These are phyloP conservation scores for Scaptodrosophila lebanonensis DNA, from an alignment of 1,140 invertebrate species.

Conservation along the genomic window DNA sequence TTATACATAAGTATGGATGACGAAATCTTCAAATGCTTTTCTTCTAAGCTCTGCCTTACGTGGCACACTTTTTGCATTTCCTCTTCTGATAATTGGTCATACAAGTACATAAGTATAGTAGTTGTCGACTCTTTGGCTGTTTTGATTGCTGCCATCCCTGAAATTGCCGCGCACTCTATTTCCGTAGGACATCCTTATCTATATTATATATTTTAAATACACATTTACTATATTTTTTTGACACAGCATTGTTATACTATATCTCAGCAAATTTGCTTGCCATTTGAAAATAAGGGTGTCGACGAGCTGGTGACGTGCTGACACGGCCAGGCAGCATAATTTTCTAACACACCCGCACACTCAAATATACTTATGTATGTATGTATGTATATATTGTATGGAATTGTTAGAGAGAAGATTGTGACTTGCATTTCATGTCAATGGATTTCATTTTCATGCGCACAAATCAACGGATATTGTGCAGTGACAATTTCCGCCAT, in stretches of 20 bases:
- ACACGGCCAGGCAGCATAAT: slow-evolving; percentile 15
- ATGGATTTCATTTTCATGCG: slow-evolving; percentile 64
- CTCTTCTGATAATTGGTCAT: slow-evolving; percentile 57
- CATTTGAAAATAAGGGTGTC: not conserved
- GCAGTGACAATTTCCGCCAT: slow-evolving; percentile 65
- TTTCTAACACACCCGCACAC: not conserved
- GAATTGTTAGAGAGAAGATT: too few species aligned
- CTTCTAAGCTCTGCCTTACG: not conserved
- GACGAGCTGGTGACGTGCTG: slow-evolving; percentile 22
- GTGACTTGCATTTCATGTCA: slow-evolving; percentile 62
- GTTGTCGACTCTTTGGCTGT: not conserved
- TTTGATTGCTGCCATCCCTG: not conserved
- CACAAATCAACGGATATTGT: slow-evolving; percentile 74
- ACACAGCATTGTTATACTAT: too few species aligned
- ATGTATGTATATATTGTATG: too few species aligned
- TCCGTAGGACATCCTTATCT: slow-evolving; percentile 18
- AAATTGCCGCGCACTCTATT: slow-evolving; percentile 1
- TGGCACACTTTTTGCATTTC: slow-evolving; percentile 19
- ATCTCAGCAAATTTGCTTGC: too few species aligned
- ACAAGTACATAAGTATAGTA: slow-evolving; percentile 27
- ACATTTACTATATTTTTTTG: too few species aligned
- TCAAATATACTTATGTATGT: too few species aligned
- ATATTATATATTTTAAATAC: slow-evolving; percentile 27
- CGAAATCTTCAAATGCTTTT: slow-evolving; percentile 16
- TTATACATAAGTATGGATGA: too few species aligned